phyloP scores from a whole-genome alignment of 2,888 invertebrate genomes.

The Lamellibrachia satsuma region DNA sequence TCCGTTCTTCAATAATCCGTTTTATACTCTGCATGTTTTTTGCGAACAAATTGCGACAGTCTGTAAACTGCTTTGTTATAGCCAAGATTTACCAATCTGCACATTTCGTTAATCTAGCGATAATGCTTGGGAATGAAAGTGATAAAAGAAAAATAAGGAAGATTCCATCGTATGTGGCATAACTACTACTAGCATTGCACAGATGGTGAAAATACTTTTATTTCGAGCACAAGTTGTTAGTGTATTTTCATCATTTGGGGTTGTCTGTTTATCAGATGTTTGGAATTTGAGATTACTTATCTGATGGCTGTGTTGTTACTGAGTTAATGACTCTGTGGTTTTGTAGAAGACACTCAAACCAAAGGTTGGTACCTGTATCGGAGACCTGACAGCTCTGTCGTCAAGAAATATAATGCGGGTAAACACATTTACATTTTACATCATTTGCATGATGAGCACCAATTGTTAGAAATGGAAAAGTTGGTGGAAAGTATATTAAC shows the following conservation, averaged over 20 bases:
- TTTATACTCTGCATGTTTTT: too few species aligned
- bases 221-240: background rate
- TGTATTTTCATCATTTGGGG: background rate
- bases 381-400: slow-evolving; percentile 47
- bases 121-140: too few species aligned
- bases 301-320: too few species aligned
- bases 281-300: background rate
- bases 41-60: too few species aligned
- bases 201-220: background rate
- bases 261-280: background rate
- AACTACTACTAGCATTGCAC: too few species aligned
- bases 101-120: too few species aligned
- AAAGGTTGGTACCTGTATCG: slow-evolving; percentile 47
- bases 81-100: too few species aligned
- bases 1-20: too few species aligned
- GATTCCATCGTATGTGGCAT: too few species aligned
- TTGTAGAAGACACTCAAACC: slow-evolving; percentile 48
- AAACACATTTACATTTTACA: background rate
- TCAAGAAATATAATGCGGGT: slow-evolving; percentile 49
- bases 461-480: background rate
- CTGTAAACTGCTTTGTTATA: too few species aligned
- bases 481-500: too few species aligned
- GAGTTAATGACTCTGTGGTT: background rate
- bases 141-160: too few species aligned
- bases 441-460: background rate